These are phyloP conservation scores for Sphaeridia pumilis DNA, from an alignment of 2,888 invertebrate genomes.

Conservation along the genomic window DNA sequence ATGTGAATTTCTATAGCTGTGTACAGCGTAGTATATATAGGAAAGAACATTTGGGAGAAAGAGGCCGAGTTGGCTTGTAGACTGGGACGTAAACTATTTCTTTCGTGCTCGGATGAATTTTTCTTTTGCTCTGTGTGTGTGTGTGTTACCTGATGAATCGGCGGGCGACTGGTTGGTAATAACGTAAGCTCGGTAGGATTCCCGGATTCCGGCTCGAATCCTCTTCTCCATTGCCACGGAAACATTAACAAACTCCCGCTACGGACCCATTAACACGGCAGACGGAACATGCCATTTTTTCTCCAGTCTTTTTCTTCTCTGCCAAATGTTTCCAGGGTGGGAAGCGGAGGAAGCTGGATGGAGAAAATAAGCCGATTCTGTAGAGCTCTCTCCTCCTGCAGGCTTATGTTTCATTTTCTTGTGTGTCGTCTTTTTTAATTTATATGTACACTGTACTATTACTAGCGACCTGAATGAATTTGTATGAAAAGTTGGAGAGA, in stretches of 20 bases:
- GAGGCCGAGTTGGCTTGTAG: neutral
- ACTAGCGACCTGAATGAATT: no score
- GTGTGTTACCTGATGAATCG: conserved; percentile 1
- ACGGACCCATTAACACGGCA: neutral
- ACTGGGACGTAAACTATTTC: conserved; percentile 3
- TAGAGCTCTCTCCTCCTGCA: neutral
- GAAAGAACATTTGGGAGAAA: no score
- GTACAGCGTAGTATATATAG: no score
- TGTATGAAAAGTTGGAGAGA: no score
- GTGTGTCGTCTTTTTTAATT: conserved; percentile 1
- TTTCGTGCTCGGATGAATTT: conserved; percentile 1
- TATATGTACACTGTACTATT: no score
- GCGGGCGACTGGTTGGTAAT: no score
- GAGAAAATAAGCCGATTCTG: neutral
- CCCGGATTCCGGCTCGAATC: no score
- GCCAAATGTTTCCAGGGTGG: neutral
- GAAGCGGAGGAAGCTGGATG: no score
- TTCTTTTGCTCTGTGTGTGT: no score
- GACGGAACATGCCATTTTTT: neutral
- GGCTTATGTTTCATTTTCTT: conserved; percentile 2
- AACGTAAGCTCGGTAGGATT: no score
- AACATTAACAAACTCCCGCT: conserved; percentile 2
- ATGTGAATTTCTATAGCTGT: conserved; percentile 1
- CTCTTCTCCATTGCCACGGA: neutral
- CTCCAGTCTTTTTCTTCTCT: neutral